Evolutionary conservation across 2,888 invertebrate species (phyloP).

Genomic region (Cremastinae sp.): DNA sequence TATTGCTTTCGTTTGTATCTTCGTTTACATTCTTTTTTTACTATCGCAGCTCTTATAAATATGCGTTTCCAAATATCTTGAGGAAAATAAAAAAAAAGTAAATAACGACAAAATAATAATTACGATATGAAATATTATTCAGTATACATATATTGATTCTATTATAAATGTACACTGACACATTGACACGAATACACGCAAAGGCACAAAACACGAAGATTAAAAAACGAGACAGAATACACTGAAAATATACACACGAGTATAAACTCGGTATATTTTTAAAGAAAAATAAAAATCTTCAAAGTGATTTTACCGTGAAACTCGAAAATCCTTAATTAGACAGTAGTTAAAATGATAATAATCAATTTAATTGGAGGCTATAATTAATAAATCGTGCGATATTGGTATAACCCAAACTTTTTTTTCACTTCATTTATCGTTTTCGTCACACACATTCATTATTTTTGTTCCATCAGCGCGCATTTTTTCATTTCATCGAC

Average conservation of each 20-base stretch:
- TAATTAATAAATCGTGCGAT: constrained; percentile 39
- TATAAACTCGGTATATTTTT: constrained; percentile 43
- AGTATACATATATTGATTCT: constrained; percentile 52
- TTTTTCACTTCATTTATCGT: neutral
- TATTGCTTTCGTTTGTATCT: constrained; percentile 25
- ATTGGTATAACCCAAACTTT: constrained; percentile 19
- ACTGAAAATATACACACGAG: constrained; percentile 17
- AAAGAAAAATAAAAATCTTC: constrained; percentile 32
- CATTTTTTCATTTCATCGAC: neutral
- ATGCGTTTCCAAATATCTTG: constrained; percentile 38
- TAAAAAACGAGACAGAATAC: constrained; percentile 1
- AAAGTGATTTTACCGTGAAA: constrained; percentile 37
- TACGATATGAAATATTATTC: constrained; percentile 49
- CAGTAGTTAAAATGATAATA: constrained; percentile 43
- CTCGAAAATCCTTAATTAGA: constrained; percentile 46
- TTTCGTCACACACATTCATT: neutral
- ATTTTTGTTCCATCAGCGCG: constrained; percentile 1
- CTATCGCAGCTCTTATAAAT: constrained; percentile 47
- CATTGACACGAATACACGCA: constrained; percentile 1
- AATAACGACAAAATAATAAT: constrained; percentile 37
- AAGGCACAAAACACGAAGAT: neutral
- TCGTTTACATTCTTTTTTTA: constrained; percentile 31
- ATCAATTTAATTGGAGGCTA: constrained; percentile 48
- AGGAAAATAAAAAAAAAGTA: constrained; percentile 13
- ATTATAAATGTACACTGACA: constrained; percentile 35